phyloP scores from a whole-genome alignment of 2,113 vertebrate species.

The Mystacornis crossleyi region DNA sequence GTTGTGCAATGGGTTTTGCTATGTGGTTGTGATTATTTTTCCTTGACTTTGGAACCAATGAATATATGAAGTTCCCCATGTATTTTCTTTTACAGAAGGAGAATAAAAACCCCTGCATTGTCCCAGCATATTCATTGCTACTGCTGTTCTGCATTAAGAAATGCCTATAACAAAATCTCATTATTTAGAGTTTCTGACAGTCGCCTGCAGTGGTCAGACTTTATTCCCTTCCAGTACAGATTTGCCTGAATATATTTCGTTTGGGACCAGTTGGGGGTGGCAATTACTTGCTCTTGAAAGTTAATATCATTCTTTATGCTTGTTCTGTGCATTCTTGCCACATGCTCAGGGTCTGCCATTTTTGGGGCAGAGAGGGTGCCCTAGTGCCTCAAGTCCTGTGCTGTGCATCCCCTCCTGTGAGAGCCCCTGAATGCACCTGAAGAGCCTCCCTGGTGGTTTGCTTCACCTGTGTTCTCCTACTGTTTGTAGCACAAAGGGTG shows the following conservation, averaged over 20 bases:
- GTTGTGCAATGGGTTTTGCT: background rate
- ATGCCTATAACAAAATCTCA: conserved; percentile 4
- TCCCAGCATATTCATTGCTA: conserved; percentile 37
- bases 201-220: conserved; percentile 23
- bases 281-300: background rate
- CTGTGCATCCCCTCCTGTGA: accelerated
- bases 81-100: conserved; percentile 36
- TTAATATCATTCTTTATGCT: background rate
- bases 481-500: background rate
- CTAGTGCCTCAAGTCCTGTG: accelerated
- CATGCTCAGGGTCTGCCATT: background rate
- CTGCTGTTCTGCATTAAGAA: conserved; percentile 43
- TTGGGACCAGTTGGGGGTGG: background rate
- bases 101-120: background rate
- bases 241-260: background rate
- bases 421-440: background rate
- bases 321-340: background rate
- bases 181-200: conserved; percentile 24
- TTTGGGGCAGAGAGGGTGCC: background rate
- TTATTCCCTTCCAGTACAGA: background rate
- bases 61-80: conserved; percentile 3
- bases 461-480: background rate
- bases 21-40: conserved; percentile 2
- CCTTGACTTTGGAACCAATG: conserved; percentile 4
- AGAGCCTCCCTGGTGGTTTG: accelerated